Base-by-base conservation (phyloP, 2,888 invertebrate species). In the Spatulosminthurus flaviceps region DNA sequence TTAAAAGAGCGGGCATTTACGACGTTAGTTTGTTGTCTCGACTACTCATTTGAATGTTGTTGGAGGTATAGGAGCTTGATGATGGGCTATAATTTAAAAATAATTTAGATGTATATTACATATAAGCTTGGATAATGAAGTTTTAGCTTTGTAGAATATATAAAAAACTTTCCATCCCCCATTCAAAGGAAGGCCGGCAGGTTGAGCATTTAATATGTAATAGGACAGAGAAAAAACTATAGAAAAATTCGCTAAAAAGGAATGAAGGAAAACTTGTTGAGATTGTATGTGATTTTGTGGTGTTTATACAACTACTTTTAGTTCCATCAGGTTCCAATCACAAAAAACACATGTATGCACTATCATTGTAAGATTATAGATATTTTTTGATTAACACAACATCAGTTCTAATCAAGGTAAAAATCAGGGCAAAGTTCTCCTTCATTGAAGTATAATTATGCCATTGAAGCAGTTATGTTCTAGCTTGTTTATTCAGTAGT, bases 391-490 rank as follows among this genome's bases (percentile, higher is more conserved):
- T 51, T 51, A 51, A 51, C 51, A 51, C 51, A 51, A 51, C 51
- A 51, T 51, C 51, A 51, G 9, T 19, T 51, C n/a, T 51, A 51
- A 51, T 51, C 51, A 51, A 51, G 51, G 51, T 51, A 51, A 51
- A 51, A 51, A 51, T 51, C 51, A 51, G 51, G 51, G 51, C 51
- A 51, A 51, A 51, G 16, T 51, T 51, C 51, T n/a, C 51, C 51
- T 51, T 51, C 51, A 51, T n/a, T 19, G 19, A 51, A 13, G 19
- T 51, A 51, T 51, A 19, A n/a, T 51, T 51, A 51, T 51, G 34
- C 34, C 34, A 34, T 34, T 34, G 34, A 7, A n/a, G n/a, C n/a
- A n/a, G n/a, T n/a, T n/a, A n/a, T n/a, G n/a, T n/a, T n/a, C n/a
- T n/a, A n/a, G n/a, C n/a, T n/a, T n/a, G n/a, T n/a, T n/a, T n/a